Evolutionary conservation across 2,113 vertebrate genomes (phyloP).

Genomic region (Nettapus auritus): DNA sequence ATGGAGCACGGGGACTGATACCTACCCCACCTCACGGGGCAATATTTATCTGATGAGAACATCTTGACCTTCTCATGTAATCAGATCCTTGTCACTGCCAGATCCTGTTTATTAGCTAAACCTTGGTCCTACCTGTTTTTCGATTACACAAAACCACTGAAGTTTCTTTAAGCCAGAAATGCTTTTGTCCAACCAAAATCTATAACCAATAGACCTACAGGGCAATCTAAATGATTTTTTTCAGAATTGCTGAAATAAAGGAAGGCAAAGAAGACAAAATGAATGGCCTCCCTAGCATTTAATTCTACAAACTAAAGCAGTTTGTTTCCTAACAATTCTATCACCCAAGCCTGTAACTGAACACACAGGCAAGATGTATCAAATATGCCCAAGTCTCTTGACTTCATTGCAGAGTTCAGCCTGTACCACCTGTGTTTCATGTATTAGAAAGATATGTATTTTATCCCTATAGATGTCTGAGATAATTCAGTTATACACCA

Average conservation of each 20-base stretch:
- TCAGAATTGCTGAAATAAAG: neutral
- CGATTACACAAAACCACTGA: neutral
- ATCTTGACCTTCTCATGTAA: neutral
- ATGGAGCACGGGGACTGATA: neutral
- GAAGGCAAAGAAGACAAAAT: neutral
- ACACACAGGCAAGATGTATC: neutral
- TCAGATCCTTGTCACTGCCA: neutral
- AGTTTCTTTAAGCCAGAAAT: neutral
- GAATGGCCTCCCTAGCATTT: neutral
- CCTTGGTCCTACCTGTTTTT: neutral
- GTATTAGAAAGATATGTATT: neutral
- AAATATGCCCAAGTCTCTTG: neutral
- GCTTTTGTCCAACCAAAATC: neutral
- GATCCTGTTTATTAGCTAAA: neutral
- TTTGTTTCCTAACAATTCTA: neutral
- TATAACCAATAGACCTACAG: neutral
- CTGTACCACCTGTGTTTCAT: neutral
- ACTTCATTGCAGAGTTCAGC: neutral
- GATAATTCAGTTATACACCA: neutral
- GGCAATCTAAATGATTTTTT: neutral
- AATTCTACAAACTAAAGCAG: neutral
- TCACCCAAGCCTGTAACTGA: neutral
- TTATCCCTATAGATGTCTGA: neutral
- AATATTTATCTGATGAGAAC: slow-evolving; percentile 1
- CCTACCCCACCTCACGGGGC: neutral